Evolutionary conservation across 2,888 invertebrate species (phyloP).

Genomic region (Parnassius smintheus): DNA sequence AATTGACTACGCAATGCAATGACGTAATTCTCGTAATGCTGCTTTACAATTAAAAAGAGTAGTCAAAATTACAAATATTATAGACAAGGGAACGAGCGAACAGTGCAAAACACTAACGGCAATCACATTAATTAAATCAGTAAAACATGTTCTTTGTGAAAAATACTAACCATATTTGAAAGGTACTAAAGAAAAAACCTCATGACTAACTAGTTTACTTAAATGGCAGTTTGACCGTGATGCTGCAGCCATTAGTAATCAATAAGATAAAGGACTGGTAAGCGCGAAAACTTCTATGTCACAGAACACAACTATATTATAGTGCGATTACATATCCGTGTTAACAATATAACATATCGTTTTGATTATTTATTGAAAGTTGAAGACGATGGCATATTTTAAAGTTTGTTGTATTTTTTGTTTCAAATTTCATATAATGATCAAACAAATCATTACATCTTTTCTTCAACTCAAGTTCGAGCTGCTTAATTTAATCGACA

Average conservation of each 20-base stretch:
- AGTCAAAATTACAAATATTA: not conserved
- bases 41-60: too few species aligned
- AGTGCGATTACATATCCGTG: too few species aligned
- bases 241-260: not conserved
- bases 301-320: not conserved
- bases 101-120: slow-evolving; percentile 1
- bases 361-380: too few species aligned
- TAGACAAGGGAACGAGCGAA: too few species aligned
- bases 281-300: not conserved
- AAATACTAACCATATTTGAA: slow-evolving; percentile 20
- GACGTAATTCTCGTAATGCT: too few species aligned
- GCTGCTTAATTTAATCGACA: too few species aligned
- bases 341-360: too few species aligned
- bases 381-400: too few species aligned
- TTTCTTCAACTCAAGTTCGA: too few species aligned
- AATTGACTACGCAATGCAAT: too few species aligned
- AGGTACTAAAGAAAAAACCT: slow-evolving; percentile 17
- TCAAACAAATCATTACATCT: not conserved
- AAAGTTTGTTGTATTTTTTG: too few species aligned
- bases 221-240: slow-evolving; percentile 12
- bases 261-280: not conserved
- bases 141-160: slow-evolving; percentile 3
- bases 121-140: slow-evolving; percentile 6
- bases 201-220: slow-evolving; percentile 22
- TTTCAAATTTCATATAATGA: too few species aligned